Percentiles rank a stretch among this genome's conserved stretches.
These are phyloP conservation scores for Leptoclinus maculatus DNA, from an alignment of 2,797 vertebrate genomes.

Conservation along the genomic window DNA sequence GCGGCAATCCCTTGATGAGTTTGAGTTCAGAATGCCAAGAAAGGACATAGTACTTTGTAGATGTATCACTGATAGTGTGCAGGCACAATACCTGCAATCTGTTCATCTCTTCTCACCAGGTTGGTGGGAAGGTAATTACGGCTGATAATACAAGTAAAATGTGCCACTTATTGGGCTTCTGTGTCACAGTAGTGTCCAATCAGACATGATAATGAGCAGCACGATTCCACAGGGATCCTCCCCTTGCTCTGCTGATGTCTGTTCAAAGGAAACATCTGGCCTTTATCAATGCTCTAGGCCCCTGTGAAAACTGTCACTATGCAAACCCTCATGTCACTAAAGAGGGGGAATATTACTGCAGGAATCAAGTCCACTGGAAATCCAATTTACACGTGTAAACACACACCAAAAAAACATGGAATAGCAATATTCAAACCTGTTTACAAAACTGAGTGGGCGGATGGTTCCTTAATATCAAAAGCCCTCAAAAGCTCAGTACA, in stretches of 20 bases:
- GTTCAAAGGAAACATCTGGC: conserved; percentile 66
- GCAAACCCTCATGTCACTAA: conserved; percentile 34
- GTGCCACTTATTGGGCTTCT: conserved; percentile 53
- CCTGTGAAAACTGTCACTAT: conserved; percentile 47
- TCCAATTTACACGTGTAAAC: conserved; percentile 35
- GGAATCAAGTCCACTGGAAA: conserved; percentile 20
- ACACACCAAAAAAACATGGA: conserved; percentile 17
- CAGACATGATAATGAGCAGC: conserved; percentile 59
- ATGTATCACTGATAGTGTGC: conserved; percentile 1
- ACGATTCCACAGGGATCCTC: conserved; percentile 42
- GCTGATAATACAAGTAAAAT: conserved; percentile 44
- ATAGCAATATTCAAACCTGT: conserved; percentile 37
- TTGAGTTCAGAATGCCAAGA: conserved; percentile 37
- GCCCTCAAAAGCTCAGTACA: conserved; percentile 41
- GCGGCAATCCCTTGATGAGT: conserved; percentile 57
- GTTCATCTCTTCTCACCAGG: conserved; percentile 26
- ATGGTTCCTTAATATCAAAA: conserved; percentile 45
- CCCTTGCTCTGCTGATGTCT: conserved; percentile 29
- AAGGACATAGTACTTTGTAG: conserved; percentile 36
- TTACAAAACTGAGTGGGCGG: conserved; percentile 53
- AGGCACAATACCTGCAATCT: conserved; percentile 32
- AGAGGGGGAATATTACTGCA: conserved; percentile 23
- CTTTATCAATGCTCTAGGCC: conserved; percentile 39
- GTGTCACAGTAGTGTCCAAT: conserved; percentile 61
- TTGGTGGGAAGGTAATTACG: conserved; percentile 42